Evolutionary conservation across 2,113 vertebrate genomes (phyloP), one percentile per base, ranked within the genome.

Genomic region (Struthidea cinerea): DNA sequence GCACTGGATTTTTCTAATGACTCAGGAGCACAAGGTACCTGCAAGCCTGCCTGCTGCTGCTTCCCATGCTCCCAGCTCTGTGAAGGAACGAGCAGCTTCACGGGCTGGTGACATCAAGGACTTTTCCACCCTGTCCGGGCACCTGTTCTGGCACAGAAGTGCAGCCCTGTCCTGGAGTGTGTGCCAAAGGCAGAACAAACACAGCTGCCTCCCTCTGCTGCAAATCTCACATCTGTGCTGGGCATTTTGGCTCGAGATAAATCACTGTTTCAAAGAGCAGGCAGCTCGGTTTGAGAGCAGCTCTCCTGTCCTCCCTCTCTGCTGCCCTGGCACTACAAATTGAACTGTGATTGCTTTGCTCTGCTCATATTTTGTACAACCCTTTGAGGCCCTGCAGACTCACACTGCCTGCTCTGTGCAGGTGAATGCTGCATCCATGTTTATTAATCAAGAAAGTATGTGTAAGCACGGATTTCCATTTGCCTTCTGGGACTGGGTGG

Each of bases 21-120:
- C 41, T 56, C 57, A 22, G 49, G 42, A 85, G 37, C 39, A 55
- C 41, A 33, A 46, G 19, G 55, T 17, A n/a, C 20, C 28, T 39
- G 63, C 30, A 57, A 35, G 77, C 30, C 50, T 77, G 26, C 24
- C 71, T 93, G 46, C 30, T 70, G 74, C 60, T 89, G 44, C 64
- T 50, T 28, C 56, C 30, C 27, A 42, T 6, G 1, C 39, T 81
- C 30, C n/a, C 41, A 74, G 1, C 46, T 26, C 63, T 26, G 9
- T 1, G 28, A 6, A 56, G 1, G 4, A 69, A 7, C 6, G 8
- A 1, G 2, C 41, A 81, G 42, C 50, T 37, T 17, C 46, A 2
- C 0, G 4, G 8, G 53, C 46, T 75, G 70, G 44, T 70, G 27
- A 41, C 80, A 80, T 20, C 23, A 20, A 27, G 47, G 55, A 42